Percentiles rank a stretch among this genome's conserved stretches.
Conservation (phyloP, 2,888 invertebrate species). For the Dioctria rufipes region DNA sequence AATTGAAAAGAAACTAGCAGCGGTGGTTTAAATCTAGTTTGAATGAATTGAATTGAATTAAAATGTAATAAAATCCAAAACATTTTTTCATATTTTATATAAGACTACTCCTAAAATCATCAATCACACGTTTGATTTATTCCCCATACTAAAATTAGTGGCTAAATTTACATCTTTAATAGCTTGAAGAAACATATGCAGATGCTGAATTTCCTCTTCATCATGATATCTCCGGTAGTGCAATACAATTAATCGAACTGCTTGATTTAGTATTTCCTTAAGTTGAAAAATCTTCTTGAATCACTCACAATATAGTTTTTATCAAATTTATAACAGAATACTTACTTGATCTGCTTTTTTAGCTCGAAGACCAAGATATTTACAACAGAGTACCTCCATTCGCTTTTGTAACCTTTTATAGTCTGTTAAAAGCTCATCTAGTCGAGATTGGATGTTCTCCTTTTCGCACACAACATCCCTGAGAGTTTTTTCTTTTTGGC, state of each 20-base stretch:
- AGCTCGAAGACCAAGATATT: conserved; percentile 64
- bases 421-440: conserved; percentile 64
- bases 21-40: no score
- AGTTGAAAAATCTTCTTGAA: conserved; percentile 49
- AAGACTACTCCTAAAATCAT: no score
- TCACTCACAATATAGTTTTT: background rate
- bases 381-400: conserved; percentile 63
- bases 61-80: no score
- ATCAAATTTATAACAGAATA: background rate
- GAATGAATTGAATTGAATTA: no score
- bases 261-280: conserved; percentile 32
- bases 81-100: no score
- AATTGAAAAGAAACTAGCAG: no score
- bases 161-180: conserved; percentile 3
- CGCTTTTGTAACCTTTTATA: conserved; percentile 49
- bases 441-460: conserved; percentile 64
- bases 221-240: conserved; percentile 11
- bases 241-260: conserved; percentile 22
- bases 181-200: conserved; percentile 21
- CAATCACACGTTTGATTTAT: no score
- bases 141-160: no score
- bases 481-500: conserved; percentile 65
- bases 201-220: background rate
- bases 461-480: conserved; percentile 63
- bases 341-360: conserved; percentile 65